Evolutionary conservation across 2,888 invertebrate genomes (phyloP).

Genomic region (Torymus aiolomorphi): DNA sequence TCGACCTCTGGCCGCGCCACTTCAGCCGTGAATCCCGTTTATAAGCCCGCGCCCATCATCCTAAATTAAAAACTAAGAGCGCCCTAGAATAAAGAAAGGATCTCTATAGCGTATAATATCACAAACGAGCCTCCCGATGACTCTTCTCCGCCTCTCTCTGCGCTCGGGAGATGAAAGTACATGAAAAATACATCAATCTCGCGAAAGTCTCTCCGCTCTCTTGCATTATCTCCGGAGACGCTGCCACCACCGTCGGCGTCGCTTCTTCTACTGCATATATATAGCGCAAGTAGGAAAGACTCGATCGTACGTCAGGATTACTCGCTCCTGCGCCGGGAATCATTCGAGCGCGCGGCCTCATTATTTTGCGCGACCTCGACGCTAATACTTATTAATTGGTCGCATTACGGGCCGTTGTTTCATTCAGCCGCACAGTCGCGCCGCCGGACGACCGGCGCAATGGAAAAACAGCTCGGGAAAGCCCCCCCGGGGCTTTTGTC

Average conservation of each 20-base stretch:
- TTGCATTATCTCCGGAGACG: conserved; percentile 10
- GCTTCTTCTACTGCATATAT: neutral
- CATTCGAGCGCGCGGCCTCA: conserved; percentile 35
- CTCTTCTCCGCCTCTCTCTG: neutral
- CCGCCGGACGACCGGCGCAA: neutral
- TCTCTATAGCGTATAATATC: neutral
- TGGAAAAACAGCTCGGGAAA: conserved; percentile 31
- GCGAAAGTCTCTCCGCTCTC: conserved; percentile 28
- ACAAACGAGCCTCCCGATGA: conserved; percentile 21
- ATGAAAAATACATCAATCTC: conserved; percentile 49
- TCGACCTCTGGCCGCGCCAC: too few relatives aligned
- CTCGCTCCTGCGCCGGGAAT: conserved; percentile 4
- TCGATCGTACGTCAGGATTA: conserved; percentile 53
- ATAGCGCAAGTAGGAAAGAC: neutral
- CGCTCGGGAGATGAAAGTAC: conserved; percentile 13
- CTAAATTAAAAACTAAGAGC: neutral
- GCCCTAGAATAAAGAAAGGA: too few relatives aligned
- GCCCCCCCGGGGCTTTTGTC: neutral
- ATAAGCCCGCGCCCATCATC: neutral
- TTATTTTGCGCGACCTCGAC: conserved; percentile 52
- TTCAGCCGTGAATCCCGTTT: too few relatives aligned
- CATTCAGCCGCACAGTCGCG: conserved; percentile 53
- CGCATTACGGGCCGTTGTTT: conserved; percentile 59
- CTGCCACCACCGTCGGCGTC: too few relatives aligned
- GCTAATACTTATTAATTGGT: conserved; percentile 67